Evolutionary conservation across 2,888 invertebrate species (phyloP), one percentile per base, ranked within the genome.

Genomic region (Anthophora plumipes): DNA sequence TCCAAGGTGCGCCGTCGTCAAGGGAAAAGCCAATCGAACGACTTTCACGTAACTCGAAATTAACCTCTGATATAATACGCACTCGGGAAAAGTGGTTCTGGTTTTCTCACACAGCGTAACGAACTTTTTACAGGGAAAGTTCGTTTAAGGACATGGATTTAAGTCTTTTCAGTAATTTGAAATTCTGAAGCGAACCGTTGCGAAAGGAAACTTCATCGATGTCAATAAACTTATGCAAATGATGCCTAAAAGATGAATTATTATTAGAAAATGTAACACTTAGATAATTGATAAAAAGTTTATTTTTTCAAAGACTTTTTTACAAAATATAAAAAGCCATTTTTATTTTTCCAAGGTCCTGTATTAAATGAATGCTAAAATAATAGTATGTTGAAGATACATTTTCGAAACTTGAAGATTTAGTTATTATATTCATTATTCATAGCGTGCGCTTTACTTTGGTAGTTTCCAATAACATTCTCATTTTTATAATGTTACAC

Each of bases 41-140:
- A 80, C 79, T 86, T 86, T 84, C 75, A 84, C 82, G 74, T 77
- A 83, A 82, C 63, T 67, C 0, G 48, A 52, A 73, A 57, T 55
- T 78, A 72, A 79, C 76, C 60, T 69, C 80, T 80, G 77, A 82
- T 77, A 74, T 81, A 83, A 80, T 79, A 60, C 12, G 4, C 5
- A 39, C 6, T 43, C 31, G 7, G 67, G 81, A 80, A 82, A 82
- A 76, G 67, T 11, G 41, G 70, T 63, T 71, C 81, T 75, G 76
- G 68, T 64, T 72, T 82, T 46, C n/a, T n/a, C 70, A 8, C 25
- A 2, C 17, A 20, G 20, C 20, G 54, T 48, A 57, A 64, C 54
- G 39, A 80, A 46, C 12, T 37, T 48, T 52, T 69, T 25, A 12
- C 37, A 48, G 9, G n/a, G 52, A 72, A 54, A 78, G 52, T 78